Evolutionary conservation across 2,888 invertebrate species (phyloP).

Genomic region (Myathropa florea): DNA sequence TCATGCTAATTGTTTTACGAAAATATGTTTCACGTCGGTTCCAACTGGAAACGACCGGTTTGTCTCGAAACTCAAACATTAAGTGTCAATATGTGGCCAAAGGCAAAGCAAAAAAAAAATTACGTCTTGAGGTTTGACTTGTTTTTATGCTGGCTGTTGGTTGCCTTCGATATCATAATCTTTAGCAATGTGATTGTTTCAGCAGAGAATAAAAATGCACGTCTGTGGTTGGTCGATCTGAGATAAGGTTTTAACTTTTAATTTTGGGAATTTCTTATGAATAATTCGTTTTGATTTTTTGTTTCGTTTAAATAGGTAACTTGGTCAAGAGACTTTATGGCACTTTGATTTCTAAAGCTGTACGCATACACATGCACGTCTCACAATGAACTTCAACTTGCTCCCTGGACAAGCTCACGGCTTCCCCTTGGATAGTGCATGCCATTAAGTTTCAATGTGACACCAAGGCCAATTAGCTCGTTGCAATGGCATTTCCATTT

Average conservation of each 20-base stretch:
- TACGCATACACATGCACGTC: too few species aligned
- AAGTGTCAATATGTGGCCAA: constrained; percentile 12
- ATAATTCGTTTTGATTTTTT: background rate
- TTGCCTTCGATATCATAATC: background rate
- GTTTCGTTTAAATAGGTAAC: background rate
- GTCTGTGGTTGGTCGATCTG: background rate
- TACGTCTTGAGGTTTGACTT: constrained; percentile 12
- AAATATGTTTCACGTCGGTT: background rate
- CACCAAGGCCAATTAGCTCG: background rate
- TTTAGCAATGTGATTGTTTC: background rate
- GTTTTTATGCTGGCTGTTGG: constrained; percentile 4
- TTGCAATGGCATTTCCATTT: background rate
- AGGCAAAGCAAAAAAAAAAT: constrained; percentile 8
- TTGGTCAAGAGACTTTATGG: background rate
- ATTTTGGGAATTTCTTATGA: background rate
- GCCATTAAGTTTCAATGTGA: background rate
- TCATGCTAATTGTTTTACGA: constrained; percentile 2
- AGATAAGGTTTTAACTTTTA: background rate
- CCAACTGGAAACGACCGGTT: constrained; percentile 30
- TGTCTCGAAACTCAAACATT: constrained; percentile 4
- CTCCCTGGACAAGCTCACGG: background rate
- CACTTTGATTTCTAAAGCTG: too few species aligned
- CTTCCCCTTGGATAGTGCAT: background rate
- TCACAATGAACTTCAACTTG: background rate
- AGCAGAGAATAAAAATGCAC: background rate